Percentiles rank a stretch among this genome's conserved stretches.
Evolutionary conservation across 2,888 invertebrate species (phyloP).

Genomic region (Drosophila silvestris): DNA sequence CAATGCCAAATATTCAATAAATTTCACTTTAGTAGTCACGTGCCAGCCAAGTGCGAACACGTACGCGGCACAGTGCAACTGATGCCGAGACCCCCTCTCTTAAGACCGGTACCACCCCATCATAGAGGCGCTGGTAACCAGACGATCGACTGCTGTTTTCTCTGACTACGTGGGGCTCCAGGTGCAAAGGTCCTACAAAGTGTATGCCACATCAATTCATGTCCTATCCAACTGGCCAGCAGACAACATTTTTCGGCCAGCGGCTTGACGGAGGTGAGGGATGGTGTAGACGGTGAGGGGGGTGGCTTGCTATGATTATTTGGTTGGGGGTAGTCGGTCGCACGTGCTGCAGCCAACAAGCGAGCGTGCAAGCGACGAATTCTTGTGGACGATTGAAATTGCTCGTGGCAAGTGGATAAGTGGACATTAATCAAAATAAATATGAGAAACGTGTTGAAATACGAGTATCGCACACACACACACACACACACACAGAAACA

Average conservation of each 20-base stretch:
- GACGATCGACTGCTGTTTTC: conserved; percentile 22
- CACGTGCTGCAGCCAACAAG: conserved; percentile 51
- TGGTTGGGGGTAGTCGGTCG: conserved; percentile 9
- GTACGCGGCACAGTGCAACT: conserved; percentile 74
- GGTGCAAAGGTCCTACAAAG: conserved; percentile 74
- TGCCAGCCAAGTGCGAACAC: conserved; percentile 80
- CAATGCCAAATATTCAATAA: conserved; percentile 82
- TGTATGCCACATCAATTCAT: conserved; percentile 74
- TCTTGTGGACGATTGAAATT: conserved; percentile 73
- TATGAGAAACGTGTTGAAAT: conserved; percentile 78
- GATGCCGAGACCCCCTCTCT: conserved; percentile 56
- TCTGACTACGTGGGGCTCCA: conserved; percentile 58
- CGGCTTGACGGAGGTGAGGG: neutral
- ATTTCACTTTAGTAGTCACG: conserved; percentile 80
- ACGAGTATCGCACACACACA: conserved; percentile 44
- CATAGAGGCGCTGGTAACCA: neutral
- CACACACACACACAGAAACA: conserved; percentile 24
- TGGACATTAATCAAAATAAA: conserved; percentile 81
- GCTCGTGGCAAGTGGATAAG: conserved; percentile 78
- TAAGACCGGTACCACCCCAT: neutral
- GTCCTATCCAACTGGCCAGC: conserved; percentile 70
- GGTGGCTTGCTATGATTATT: neutral
- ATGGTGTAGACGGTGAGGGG: neutral
- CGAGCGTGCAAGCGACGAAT: conserved; percentile 35
- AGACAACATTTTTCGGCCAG: conserved; percentile 60